Percentiles rank a stretch among this genome's conserved stretches.
Conservation (phyloP, 2,888 invertebrate species). For the Allophyes oxyacanthae region DNA sequence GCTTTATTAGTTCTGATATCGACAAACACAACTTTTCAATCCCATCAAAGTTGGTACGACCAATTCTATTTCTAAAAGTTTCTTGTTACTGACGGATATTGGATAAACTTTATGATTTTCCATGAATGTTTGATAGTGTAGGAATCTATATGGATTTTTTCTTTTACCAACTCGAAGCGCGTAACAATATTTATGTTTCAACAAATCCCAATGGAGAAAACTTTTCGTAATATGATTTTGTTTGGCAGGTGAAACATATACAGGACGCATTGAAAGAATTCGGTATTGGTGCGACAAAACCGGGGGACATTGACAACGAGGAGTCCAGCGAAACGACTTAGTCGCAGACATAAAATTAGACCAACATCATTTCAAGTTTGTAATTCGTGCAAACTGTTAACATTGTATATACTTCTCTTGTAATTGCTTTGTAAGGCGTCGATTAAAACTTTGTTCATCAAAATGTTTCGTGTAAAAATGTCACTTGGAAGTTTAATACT, state of each 20-base stretch:
- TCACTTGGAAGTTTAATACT: conserved; percentile 61
- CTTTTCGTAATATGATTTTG: conserved; percentile 37
- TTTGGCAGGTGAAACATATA: conserved; percentile 90
- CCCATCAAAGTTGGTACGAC: conserved; percentile 27
- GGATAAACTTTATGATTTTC: conserved; percentile 46
- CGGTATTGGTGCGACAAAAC: conserved; percentile 86
- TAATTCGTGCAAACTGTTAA: conserved; percentile 32
- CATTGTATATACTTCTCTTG: conserved; percentile 58
- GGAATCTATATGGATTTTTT: conserved; percentile 17
- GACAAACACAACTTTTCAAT: conserved; percentile 37
- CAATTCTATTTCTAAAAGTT: conserved; percentile 24
- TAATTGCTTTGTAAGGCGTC: conserved; percentile 67
- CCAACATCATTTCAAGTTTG: conserved; percentile 54
- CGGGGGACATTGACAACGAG: conserved; percentile 67
- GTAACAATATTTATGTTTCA: conserved; percentile 10
- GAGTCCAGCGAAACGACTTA: conserved; percentile 77
- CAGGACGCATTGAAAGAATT: conserved; percentile 91
- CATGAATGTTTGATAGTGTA: conserved; percentile 49
- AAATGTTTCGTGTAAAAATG: conserved; percentile 66
- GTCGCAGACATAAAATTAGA: conserved; percentile 48
- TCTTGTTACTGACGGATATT: conserved; percentile 27
- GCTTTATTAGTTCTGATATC: conserved; percentile 18
- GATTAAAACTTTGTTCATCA: conserved; percentile 69
- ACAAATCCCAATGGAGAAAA: conserved; percentile 12
- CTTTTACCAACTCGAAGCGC: not conserved